phyloP scores from a whole-genome alignment of 2,797 vertebrate species.

The Pangasius mekongensis region DNA sequence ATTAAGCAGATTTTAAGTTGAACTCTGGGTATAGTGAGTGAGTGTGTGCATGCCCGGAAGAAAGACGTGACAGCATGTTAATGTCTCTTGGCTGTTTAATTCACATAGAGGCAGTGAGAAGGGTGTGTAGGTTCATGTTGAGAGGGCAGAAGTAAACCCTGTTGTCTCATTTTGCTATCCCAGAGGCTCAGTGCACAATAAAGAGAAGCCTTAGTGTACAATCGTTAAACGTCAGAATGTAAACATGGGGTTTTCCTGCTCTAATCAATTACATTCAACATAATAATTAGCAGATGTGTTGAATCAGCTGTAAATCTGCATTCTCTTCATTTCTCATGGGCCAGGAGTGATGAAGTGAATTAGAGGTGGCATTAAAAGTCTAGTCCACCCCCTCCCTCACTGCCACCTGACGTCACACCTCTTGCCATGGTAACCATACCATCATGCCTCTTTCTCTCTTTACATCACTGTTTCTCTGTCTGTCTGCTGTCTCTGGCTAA shows the following conservation, averaged over 20 bases:
- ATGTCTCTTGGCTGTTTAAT: background rate
- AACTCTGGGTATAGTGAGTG: background rate
- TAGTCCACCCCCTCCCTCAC: conserved; percentile 40
- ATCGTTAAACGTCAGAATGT: background rate
- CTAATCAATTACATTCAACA: background rate
- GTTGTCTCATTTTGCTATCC: conserved; percentile 10
- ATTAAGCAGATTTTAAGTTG: conserved; percentile 17
- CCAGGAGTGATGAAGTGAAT: conserved; percentile 39
- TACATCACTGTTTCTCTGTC: background rate
- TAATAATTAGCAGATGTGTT: conserved; percentile 29
- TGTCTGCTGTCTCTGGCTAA: conserved; percentile 35
- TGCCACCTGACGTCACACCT: conserved; percentile 72
- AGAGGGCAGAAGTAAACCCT: conserved; percentile 33
- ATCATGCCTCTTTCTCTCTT: background rate
- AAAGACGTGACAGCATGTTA: conserved; percentile 10
- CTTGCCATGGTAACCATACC: conserved; percentile 75
- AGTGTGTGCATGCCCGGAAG: background rate
- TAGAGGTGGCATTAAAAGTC: conserved; percentile 71
- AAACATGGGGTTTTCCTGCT: background rate
- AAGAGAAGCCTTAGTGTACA: background rate
- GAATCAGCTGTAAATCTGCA: conserved; percentile 9
- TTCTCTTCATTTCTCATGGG: background rate
- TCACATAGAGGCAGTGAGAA: conserved; percentile 7
- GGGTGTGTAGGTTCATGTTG: conserved; percentile 37
- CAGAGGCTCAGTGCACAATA: background rate